Conservation (phyloP, 2,888 invertebrate species). For the Sinopyrophorus schimmeli region DNA sequence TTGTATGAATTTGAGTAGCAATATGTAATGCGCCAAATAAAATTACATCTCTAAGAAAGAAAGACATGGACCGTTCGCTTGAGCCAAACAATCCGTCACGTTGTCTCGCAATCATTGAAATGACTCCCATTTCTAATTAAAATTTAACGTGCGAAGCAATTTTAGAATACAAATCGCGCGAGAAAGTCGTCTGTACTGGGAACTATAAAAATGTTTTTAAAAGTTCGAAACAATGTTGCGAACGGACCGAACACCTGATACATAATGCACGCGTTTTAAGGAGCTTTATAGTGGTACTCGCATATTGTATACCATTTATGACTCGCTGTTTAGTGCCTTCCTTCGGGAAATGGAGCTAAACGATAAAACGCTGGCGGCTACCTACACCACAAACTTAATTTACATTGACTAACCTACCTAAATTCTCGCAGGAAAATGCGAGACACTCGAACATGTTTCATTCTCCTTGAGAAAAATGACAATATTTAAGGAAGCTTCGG, state of each 20-base stretch:
- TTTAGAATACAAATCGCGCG: slow-evolving; percentile 16
- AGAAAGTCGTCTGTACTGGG: slow-evolving; percentile 2
- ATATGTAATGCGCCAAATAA: no score
- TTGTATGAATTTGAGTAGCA: no score
- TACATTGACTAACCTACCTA: slow-evolving; percentile 43
- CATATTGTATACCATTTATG: slow-evolving; percentile 45
- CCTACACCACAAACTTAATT: slow-evolving; percentile 46
- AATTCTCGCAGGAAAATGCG: slow-evolving; percentile 22
- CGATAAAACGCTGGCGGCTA: slow-evolving; percentile 46
- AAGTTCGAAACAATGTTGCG: slow-evolving; percentile 34
- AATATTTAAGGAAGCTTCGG: neutral
- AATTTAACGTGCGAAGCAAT: slow-evolving; percentile 12
- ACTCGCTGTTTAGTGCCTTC: slow-evolving; percentile 41
- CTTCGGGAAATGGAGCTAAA: slow-evolving; percentile 46
- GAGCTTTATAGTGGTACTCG: slow-evolving; percentile 40
- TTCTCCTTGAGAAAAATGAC: neutral
- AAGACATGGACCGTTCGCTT: neutral
- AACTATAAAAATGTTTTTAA: slow-evolving; percentile 20
- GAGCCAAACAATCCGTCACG: slow-evolving; percentile 18
- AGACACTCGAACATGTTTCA: slow-evolving; percentile 6
- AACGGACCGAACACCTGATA: slow-evolving; percentile 36
- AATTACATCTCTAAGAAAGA: no score
- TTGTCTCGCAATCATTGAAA: slow-evolving; percentile 12
- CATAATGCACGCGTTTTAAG: slow-evolving; percentile 42
- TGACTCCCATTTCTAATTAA: slow-evolving; percentile 22